Base-by-base conservation (phyloP, 2,888 invertebrate genomes). In the Pristionchus fissidentatus region DNA sequence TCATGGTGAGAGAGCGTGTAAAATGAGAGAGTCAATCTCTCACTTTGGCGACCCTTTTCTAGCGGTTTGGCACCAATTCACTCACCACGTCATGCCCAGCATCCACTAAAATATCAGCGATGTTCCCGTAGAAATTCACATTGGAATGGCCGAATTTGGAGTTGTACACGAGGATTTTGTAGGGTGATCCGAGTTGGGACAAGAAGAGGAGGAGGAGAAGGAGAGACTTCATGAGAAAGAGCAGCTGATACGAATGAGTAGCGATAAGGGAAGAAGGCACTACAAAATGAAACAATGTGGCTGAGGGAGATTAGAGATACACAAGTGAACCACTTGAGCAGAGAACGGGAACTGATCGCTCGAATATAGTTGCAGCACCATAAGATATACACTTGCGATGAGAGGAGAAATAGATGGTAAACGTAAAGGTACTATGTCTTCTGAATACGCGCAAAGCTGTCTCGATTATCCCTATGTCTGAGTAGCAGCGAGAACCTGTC, bases 91-190 rank as follows among this genome's bases (percentile, higher is more conserved):
- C 46, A 46, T 73, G 73, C 29, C 73, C 73, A 22, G 73, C 73
- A 3, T 73, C 73, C 15, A 73, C 73, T 7, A 73, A 35, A 73
- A 73, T 46, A 13, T 73, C 73, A 29, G 73, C 73, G 73, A 73
- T 73, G 15, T 46, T 73, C 46, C 73, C 73, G 26, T 73, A 46
- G 29, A 73, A 73, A 46, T 73, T 73, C 26, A 46, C 41, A 35
- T 41, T 73, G 0, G 73, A 73, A 73, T 73, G 46, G 1, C 43
- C 73, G 46, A 73, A 73, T 43, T 73, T 73, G 19, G 46, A 41
- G 29, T 73, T 73, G 73, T 73, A 73, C 10, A 73, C 73, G 41
- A 73, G 73, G 10, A 73, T 73, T 46, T 73, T 73, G 19, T 46
- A 73, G 41, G 73, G 35, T 32, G 62, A 66, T n/a, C n/a, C n/a